Evolutionary conservation across 2,797 vertebrate species (phyloP), one percentile per base, ranked within the genome.

Genomic region (Manis crassicaudata): DNA sequence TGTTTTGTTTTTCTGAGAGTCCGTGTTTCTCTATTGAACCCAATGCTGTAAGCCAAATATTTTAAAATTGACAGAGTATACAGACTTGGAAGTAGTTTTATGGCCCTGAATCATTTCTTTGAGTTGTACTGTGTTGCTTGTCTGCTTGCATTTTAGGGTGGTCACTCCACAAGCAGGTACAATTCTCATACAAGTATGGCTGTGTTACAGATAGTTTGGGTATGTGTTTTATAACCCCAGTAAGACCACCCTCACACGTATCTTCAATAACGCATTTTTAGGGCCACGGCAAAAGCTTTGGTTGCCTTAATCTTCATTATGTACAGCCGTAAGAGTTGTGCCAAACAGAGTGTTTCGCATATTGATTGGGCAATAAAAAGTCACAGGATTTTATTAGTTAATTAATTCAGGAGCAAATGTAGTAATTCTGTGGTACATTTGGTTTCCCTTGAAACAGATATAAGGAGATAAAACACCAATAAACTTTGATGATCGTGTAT

Each of bases 181-280:
- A 32, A 4, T 35, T 43, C 46, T 35, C 2, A 7, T 25, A 5
- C 4, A 1, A 37, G 5, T 43, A 62, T 1, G 29, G 1, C 4
- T 21, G 14, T 14, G 35, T 37, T 29, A 52, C 5, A 6, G 8
- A n/a, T 7, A 35, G 10, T 68, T 76, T 70, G 8, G 7, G 46
- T 7, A 58, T 3, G 27, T 23, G 14, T 37, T 27, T 52, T 52
- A 21, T 20, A 10, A 40, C 60, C 21, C 6, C 7, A n/a, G 20
- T 5, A 27, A 67, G 60, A 75, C 23, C 12, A 14, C 12, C 11
- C 4, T 58, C 37, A 32, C 58, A 2, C 20, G 0, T 14, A 14
- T 9, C 2, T 2, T 75, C 60, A 40, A 17, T 40, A 21, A 3
- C 23, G 14, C 20, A 6, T 43, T 12, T 21, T 29, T 7, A 11